phyloP scores from a whole-genome alignment of 2,888 invertebrate species.

The Scaptomyza flava region DNA sequence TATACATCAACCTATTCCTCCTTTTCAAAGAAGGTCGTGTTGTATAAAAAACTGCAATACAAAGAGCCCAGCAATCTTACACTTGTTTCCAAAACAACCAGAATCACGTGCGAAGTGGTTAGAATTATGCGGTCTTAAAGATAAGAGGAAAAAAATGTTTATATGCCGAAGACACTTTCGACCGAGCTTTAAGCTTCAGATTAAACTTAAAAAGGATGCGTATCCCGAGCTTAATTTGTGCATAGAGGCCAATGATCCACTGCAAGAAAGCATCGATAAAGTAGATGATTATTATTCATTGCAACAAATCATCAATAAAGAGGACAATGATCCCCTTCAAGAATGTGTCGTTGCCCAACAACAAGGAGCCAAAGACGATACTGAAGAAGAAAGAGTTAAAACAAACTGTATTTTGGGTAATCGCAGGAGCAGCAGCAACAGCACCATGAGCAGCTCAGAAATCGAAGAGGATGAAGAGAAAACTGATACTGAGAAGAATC shows the following conservation, averaged over 20 bases:
- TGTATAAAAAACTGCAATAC: conserved; percentile 25
- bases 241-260: conserved; percentile 25
- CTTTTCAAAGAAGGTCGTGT: conserved; percentile 2
- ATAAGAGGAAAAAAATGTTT: background rate
- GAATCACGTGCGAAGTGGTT: conserved; percentile 34
- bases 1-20: conserved; percentile 15
- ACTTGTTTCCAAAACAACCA: conserved; percentile 34
- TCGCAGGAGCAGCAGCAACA: background rate
- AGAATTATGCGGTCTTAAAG: conserved; percentile 23
- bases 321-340: background rate
- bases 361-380: conserved; percentile 6
- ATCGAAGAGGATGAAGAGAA: background rate
- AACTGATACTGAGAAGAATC: background rate
- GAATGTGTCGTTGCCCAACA: too few relatives aligned
- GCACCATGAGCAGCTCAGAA: background rate
- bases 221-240: conserved; percentile 43
- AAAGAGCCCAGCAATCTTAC: conserved; percentile 10
- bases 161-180: conserved; percentile 26
- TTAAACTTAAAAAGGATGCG: conserved; percentile 18
- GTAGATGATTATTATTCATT: background rate
- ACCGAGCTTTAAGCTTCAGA: background rate
- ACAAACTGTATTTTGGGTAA: too few relatives aligned
- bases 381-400: background rate
- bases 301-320: background rate
- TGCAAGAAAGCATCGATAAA: conserved; percentile 1